Evolutionary conservation across 2,797 vertebrate species (phyloP).

Genomic region (Stomatorhinus walkeri): DNA sequence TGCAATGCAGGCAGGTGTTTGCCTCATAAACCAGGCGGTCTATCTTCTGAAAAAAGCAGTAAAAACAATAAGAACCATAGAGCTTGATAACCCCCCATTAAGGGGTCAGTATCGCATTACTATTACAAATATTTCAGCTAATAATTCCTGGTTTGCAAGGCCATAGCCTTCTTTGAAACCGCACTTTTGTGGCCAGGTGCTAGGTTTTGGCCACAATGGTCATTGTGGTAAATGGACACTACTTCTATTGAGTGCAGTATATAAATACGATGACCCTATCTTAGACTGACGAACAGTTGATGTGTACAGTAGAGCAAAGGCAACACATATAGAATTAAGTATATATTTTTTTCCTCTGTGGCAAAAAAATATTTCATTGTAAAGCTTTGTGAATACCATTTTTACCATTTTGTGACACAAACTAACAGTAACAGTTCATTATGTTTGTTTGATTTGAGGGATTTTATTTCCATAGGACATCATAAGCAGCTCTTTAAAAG

Average conservation of each 20-base stretch:
- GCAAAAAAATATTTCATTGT: neutral
- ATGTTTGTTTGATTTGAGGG: neutral
- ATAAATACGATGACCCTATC: neutral
- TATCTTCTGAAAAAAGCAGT: neutral
- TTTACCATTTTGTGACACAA: neutral
- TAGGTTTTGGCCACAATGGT: neutral
- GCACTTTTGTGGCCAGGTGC: neutral
- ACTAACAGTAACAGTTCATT: neutral
- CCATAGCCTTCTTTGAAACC: neutral
- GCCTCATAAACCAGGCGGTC: neutral
- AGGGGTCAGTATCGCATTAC: neutral
- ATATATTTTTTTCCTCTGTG: neutral
- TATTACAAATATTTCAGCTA: neutral
- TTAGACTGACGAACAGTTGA: neutral
- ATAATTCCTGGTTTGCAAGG: neutral
- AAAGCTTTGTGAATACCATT: neutral
- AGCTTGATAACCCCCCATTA: neutral
- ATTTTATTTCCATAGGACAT: neutral
- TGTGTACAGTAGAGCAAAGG: neutral
- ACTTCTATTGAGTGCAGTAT: neutral
- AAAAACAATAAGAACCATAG: neutral
- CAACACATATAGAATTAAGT: neutral
- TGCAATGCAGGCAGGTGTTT: neutral
- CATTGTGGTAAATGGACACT: neutral
- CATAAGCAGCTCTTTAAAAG: neutral